Evolutionary conservation across 2,888 invertebrate species (phyloP), one percentile per base, ranked within the genome.

Genomic region (Nesidiocoris tenuis): DNA sequence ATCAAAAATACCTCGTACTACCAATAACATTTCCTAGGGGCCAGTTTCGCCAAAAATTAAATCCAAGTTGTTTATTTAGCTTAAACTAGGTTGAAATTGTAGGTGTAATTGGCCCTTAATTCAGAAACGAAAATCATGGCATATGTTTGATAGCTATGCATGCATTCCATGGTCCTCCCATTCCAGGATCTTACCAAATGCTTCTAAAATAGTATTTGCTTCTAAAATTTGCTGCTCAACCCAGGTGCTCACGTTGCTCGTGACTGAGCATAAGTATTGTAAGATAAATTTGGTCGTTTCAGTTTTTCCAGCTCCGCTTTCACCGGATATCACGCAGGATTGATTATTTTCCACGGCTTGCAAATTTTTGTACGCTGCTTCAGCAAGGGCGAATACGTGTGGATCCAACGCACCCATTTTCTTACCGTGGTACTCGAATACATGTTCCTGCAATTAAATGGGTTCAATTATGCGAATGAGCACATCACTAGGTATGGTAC

Each of bases 161-260:
- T n/a, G n/a, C n/a, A n/a, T n/a, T n/a, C n/a, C n/a, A n/a, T n/a
- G n/a, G n/a, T n/a, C n/a, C n/a, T n/a, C n/a, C n/a, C n/a, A n/a
- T n/a, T n/a, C n/a, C n/a, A n/a, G n/a, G n/a, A n/a, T n/a, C 86
- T 86, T 86, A 93, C 95, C 95, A 83, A 96, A 96, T 55, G 95
- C 94, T 85, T 96, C 95, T 64, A 96, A 86, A 79, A 96, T 94
- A 16, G 95, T 95, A 83, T 96, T 95, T 3, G 95, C 95, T 84
- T 96, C 96, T 22, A 96, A 87, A 81, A 96, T 96, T 86, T 96
- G 95, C 83, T 96, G 95, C 82, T 96, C 95, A n/a, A 95, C 93
- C 95, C 95, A 96, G 0, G 95, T 92, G 77, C 91, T 91, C 54
- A 91, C 90, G 81, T 91, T 90, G 80, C 90, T 90, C 5, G 92